Percentiles rank a stretch among this genome's conserved stretches.
phyloP scores from a whole-genome alignment of 2,113 vertebrate species.

The Chaetops frenatus region DNA sequence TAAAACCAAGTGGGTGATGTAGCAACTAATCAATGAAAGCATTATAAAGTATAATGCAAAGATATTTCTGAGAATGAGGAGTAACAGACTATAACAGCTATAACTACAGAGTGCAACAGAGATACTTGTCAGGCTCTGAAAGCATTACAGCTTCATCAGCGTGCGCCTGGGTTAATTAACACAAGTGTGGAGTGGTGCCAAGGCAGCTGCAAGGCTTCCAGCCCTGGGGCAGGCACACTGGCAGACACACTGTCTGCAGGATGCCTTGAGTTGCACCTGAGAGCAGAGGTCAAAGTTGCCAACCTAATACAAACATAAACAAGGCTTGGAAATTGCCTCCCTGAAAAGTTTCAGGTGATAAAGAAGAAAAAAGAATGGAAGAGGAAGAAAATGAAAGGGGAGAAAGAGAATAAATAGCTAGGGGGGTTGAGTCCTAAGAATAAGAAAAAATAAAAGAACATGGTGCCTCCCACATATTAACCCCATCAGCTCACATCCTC shows the following conservation, averaged over 20 bases:
- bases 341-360: neutral
- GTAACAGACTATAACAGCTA: neutral
- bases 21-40: neutral
- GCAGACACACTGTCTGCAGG: fast-evolving
- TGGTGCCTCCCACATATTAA: neutral
- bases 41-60: neutral
- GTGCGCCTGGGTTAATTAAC: neutral
- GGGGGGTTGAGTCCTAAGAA: neutral
- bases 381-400: neutral
- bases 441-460: neutral
- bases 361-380: neutral
- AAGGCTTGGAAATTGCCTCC: neutral
- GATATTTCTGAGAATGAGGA: neutral
- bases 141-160: neutral
- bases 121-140: neutral
- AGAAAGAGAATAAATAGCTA: neutral
- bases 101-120: neutral
- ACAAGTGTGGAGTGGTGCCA: neutral
- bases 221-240: no score
- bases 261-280: neutral
- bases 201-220: neutral
- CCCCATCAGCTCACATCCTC: neutral
- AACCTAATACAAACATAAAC: neutral
- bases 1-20: neutral
- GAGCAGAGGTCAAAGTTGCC: neutral